A percentile compares a stretch with the other conserved stretches of the same genome.
These are phyloP conservation scores for Mirza zaza DNA, from an alignment of 2,113 vertebrate species.

Conservation along the genomic window DNA sequence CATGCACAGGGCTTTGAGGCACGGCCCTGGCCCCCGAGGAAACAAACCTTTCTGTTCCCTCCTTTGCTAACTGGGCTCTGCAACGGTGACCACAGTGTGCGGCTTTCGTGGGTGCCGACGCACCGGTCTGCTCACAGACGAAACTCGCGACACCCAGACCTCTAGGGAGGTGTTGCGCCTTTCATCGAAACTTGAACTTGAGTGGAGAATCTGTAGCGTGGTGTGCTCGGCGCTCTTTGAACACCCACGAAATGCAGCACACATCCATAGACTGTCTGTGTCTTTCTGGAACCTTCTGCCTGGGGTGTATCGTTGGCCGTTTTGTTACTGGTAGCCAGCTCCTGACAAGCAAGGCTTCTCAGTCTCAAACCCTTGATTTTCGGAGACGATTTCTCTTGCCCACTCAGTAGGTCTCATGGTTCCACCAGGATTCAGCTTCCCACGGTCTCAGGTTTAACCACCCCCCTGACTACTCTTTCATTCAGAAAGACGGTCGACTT, in stretches of 20 bases:
- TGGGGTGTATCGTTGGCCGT: rapidly evolving
- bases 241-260: rapidly evolving
- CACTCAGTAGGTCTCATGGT: rapidly evolving
- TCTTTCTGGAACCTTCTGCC: neutral
- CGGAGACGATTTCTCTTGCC: neutral
- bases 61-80: neutral
- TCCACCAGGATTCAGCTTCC: too few species aligned
- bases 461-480: rapidly evolving
- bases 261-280: neutral
- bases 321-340: rapidly evolving
- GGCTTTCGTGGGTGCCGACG: rapidly evolving
- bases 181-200: neutral
- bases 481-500: neutral
- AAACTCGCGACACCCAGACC: rapidly evolving
- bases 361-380: too few species aligned
- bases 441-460: rapidly evolving
- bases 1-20: rapidly evolving
- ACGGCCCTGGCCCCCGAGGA: rapidly evolving
- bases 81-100: rapidly evolving
- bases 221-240: rapidly evolving
- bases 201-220: rapidly evolving
- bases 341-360: neutral
- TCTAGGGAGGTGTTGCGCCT: rapidly evolving
- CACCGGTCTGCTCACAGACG: rapidly evolving
- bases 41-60: neutral